Percentiles rank a stretch among this genome's conserved stretches.
phyloP scores from a whole-genome alignment of 2,113 vertebrate species.

The Platysteira castanea region DNA sequence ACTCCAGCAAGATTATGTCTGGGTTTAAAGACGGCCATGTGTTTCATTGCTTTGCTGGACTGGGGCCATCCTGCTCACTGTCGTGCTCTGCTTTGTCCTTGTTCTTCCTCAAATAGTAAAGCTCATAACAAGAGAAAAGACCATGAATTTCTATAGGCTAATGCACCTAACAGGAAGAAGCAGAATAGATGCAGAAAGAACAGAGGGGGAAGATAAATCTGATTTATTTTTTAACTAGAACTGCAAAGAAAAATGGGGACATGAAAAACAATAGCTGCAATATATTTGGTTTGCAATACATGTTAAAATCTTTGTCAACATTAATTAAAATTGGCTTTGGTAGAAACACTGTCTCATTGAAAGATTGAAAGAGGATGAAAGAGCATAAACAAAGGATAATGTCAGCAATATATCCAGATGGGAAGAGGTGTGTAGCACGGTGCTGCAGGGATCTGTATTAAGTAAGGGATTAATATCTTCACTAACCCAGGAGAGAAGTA shows the following conservation, averaged over 20 bases:
- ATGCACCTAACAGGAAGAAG: not conserved
- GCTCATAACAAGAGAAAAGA: not conserved
- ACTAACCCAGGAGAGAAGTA: conserved; percentile 39
- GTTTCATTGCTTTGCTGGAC: not conserved
- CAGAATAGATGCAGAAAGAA: not conserved
- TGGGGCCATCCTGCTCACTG: not conserved
- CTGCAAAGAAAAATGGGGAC: not conserved
- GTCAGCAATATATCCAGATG: conserved; percentile 41
- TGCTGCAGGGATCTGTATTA: conserved; percentile 44
- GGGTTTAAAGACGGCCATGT: not conserved
- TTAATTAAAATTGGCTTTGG: conserved; percentile 41
- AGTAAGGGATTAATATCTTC: conserved; percentile 54
- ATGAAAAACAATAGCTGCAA: conserved; percentile 13
- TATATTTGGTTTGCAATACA: conserved; percentile 16
- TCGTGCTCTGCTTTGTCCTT: not conserved
- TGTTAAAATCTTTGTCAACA: conserved; percentile 54
- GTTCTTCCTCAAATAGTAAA: not conserved
- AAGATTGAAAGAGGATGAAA: conserved; percentile 39
- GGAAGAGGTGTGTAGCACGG: not conserved
- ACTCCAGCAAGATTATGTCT: not conserved
- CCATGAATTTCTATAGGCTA: not conserved
- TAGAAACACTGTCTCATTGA: conserved; percentile 18
- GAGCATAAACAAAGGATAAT: conserved; percentile 59
- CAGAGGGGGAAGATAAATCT: not conserved
- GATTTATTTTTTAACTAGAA: not conserved